A percentile compares a stretch with the other conserved stretches of the same genome.
These are phyloP conservation scores for Orthonychiurus folsomi DNA, from an alignment of 2,888 invertebrate genomes.

Conservation along the genomic window DNA sequence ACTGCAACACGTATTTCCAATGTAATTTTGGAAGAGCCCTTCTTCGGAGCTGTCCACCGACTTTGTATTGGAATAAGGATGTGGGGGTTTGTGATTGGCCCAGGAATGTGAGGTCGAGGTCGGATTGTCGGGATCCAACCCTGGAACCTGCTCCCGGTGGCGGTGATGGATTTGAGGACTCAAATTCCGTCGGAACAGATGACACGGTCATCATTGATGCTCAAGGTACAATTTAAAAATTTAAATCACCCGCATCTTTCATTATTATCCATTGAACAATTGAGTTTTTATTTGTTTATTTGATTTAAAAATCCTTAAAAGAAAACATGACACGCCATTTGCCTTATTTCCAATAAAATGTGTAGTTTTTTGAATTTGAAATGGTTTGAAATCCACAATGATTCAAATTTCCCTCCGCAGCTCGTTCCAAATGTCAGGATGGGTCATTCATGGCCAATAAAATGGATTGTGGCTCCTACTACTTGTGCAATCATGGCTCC, in stretches of 20 bases:
- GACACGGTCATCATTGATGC: background rate
- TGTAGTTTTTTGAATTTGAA: no score
- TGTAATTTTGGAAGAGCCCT: conserved; percentile 7
- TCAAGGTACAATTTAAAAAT: background rate
- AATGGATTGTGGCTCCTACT: conserved; percentile 3
- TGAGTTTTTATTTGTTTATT: background rate
- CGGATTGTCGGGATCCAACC: background rate
- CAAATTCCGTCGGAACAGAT: background rate
- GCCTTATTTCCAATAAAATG: no score
- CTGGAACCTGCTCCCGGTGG: background rate
- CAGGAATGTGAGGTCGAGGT: background rate
- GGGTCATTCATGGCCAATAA: background rate
- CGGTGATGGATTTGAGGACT: background rate
- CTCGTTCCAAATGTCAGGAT: background rate
- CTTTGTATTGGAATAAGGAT: conserved; percentile 8
- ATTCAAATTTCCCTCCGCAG: no score
- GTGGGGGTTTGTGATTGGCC: conserved; percentile 11
- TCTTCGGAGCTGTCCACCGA: background rate
- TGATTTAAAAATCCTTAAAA: no score
- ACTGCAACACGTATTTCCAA: conserved; percentile 10
- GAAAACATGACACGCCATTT: no score
- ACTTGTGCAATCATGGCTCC: conserved; percentile 8
- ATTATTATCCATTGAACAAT: no score
- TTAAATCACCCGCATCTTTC: background rate
- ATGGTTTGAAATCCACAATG: no score